Conservation (phyloP, 2,797 vertebrate species). For the Taenioides sp. region DNA sequence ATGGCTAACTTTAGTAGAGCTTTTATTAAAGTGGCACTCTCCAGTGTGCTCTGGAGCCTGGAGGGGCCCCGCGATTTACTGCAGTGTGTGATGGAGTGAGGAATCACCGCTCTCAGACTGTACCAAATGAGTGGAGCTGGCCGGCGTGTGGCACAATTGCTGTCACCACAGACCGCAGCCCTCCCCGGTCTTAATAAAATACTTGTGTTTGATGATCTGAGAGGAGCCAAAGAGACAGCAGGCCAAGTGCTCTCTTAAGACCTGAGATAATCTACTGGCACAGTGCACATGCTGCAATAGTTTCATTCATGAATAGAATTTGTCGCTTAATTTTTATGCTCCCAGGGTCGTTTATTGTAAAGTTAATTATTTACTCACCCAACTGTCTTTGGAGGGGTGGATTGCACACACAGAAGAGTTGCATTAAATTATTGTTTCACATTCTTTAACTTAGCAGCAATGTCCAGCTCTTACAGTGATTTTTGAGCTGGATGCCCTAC, state of each 20-base stretch:
- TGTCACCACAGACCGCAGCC: constrained; percentile 42
- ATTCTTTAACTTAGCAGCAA: neutral
- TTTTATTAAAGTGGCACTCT: constrained; percentile 74
- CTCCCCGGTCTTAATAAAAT: constrained; percentile 69
- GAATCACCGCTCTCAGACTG: constrained; percentile 54
- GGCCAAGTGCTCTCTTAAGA: constrained; percentile 26
- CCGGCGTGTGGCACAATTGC: constrained; percentile 31
- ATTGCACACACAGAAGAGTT: neutral
- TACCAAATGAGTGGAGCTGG: constrained; percentile 55
- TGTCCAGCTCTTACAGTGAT: too few species aligned
- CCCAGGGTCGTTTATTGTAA: neutral
- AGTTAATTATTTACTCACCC: constrained; percentile 8
- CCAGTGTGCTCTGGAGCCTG: constrained; percentile 58
- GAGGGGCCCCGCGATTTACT: constrained; percentile 64
- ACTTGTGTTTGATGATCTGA: constrained; percentile 64
- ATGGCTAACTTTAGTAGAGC: constrained; percentile 66
- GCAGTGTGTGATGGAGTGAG: constrained; percentile 63
- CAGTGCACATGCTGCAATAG: constrained; percentile 18
- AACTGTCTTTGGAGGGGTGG: neutral
- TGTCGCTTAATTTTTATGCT: constrained; percentile 9
- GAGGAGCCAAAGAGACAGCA: constrained; percentile 47
- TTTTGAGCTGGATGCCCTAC: too few species aligned
- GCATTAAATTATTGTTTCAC: neutral
- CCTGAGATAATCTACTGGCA: constrained; percentile 18
- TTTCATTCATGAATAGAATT: constrained; percentile 20